These are phyloP conservation scores for Pseudomugil gertrudae DNA, from an alignment of 2,797 vertebrate genomes.

Conservation along the genomic window DNA sequence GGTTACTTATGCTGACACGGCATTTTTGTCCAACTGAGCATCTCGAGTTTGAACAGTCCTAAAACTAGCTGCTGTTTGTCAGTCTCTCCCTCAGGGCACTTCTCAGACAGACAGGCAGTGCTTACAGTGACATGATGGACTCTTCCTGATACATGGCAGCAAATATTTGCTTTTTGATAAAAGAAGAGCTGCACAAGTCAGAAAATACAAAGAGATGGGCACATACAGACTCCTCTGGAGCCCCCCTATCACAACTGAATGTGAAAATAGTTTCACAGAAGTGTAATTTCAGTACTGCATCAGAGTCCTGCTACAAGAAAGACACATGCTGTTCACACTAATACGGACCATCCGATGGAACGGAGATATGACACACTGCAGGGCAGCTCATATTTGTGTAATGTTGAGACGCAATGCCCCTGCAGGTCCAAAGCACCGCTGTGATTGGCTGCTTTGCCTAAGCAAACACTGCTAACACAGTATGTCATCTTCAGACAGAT, in stretches of 20 bases:
- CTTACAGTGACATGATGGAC: slow-evolving; percentile 40
- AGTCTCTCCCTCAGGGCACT: slow-evolving; percentile 28
- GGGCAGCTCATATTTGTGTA: slow-evolving; percentile 34
- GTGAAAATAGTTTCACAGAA: slow-evolving; percentile 3
- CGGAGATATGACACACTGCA: slow-evolving; percentile 35
- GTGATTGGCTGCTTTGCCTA: slow-evolving; percentile 45
- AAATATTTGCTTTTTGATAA: slow-evolving; percentile 58
- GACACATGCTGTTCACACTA: slow-evolving; percentile 23
- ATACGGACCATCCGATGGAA: slow-evolving; percentile 36
- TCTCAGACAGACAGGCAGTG: slow-evolving; percentile 37
- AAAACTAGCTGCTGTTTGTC: slow-evolving; percentile 51
- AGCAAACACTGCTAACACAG: slow-evolving; percentile 41
- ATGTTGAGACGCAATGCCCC: slow-evolving; percentile 25
- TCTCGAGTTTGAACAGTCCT: slow-evolving; percentile 52
- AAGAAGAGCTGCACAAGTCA: slow-evolving; percentile 31
- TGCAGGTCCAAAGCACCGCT: slow-evolving; percentile 47
- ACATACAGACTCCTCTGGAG: slow-evolving; percentile 5
- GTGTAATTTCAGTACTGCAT: slow-evolving; percentile 10
- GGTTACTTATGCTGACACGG: slow-evolving; percentile 54
- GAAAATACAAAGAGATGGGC: slow-evolving; percentile 25
- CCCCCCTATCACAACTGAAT: slow-evolving; percentile 10
- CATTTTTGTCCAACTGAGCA: slow-evolving; percentile 43
- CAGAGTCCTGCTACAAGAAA: slow-evolving; percentile 15
- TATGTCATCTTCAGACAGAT: slow-evolving; percentile 55
- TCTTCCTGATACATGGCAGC: slow-evolving; percentile 42